A percentile compares a stretch with the other conserved stretches of the same genome.
Evolutionary conservation across 1,140 invertebrate genomes (phyloP).

Genomic region (Aphelenchoides besseyi): DNA sequence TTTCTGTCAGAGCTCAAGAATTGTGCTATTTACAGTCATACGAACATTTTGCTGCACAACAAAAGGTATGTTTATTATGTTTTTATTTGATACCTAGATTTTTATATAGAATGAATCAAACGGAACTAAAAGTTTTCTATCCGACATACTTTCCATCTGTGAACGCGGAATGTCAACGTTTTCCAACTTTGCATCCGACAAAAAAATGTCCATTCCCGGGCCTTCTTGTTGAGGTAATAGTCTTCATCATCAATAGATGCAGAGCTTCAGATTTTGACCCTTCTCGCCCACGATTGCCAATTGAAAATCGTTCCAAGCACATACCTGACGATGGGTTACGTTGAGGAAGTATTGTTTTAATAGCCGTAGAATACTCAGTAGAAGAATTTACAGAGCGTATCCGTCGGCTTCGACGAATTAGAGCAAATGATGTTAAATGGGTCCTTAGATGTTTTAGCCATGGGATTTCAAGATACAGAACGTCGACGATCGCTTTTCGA

Average conservation of each 20-base stretch:
- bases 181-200: neutral
- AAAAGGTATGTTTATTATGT: no score
- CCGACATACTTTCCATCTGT: neutral
- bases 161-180: neutral
- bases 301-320: neutral
- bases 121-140: neutral
- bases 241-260: neutral
- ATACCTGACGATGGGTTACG: neutral
- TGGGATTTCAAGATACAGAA: slow-evolving; percentile 10
- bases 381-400: no score
- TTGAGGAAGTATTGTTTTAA: slow-evolving; percentile 1
- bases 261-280: neutral
- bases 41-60: no score
- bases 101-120: neutral
- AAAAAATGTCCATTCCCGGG: neutral
- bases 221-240: slow-evolving; percentile 1
- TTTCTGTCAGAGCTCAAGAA: no score
- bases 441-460: neutral
- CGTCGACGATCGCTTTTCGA: neutral
- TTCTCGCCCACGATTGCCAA: neutral
- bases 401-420: no score
- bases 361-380: no score
- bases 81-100: no score
- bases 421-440: neutral
- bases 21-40: no score